Conservation (phyloP, 2,113 vertebrate species). For the Tupaia chinensis region DNA sequence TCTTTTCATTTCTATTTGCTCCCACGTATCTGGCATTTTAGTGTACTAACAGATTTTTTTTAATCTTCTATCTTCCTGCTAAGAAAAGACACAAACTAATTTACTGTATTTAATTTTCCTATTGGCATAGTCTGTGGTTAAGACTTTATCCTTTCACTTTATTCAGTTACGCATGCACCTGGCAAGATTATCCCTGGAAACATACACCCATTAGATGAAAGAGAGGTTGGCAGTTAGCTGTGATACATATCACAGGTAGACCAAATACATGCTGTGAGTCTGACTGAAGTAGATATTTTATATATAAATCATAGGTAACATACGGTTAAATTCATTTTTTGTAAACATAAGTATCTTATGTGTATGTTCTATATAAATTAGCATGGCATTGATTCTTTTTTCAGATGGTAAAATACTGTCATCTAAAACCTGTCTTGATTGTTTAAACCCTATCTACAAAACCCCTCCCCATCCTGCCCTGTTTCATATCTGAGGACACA, state of each 20-base stretch:
- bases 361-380: constrained; percentile 56
- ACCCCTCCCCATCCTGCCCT: not conserved
- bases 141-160: not conserved
- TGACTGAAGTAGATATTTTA: constrained; percentile 49
- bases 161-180: not conserved
- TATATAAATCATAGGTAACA: constrained; percentile 52
- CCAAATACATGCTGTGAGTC: constrained; percentile 1
- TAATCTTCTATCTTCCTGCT: not conserved
- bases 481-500: not conserved
- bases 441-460: not conserved
- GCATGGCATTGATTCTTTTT: constrained; percentile 30
- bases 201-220: not conserved
- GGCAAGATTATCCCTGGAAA: not conserved
- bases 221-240: not conserved
- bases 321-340: constrained; percentile 53
- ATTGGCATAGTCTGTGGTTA: not conserved
- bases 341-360: constrained; percentile 52
- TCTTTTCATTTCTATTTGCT: constrained; percentile 29
- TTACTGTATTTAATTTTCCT: not conserved
- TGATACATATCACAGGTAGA: not conserved
- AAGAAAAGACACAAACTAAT: constrained; percentile 70
- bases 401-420: constrained; percentile 24
- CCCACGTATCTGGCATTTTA: constrained; percentile 68
- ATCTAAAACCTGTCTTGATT: not conserved
- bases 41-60: constrained; percentile 50